Evolutionary conservation across 2,888 invertebrate species (phyloP), one percentile per base, ranked within the genome.

Genomic region (Xestia c-nigrum): DNA sequence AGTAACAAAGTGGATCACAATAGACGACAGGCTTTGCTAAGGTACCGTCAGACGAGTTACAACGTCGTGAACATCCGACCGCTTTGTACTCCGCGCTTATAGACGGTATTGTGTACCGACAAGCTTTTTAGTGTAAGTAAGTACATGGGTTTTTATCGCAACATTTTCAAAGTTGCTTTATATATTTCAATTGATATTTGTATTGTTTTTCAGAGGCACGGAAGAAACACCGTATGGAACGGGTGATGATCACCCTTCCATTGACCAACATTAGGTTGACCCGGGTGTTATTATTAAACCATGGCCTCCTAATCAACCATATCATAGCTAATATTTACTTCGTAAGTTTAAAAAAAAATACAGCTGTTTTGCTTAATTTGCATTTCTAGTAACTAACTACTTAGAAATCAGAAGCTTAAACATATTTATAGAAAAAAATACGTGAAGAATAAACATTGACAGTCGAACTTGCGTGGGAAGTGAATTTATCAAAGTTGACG

Each of bases 401-500:
- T 31, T 31, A 31, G 31, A 31, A 31, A 31, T 31, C 31, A 31
- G 31, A 31, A 31, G 31, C 31, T 31, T 3, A 31, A 31, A 31
- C 31, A 31, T 1, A 31, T 31, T 31, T 31, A 31, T 31, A 31
- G 31, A 31, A 31, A 31, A 1, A 31, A 31, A 31, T 2, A 16
- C 3, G 31, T 46, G 40, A 64, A 64, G 38, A 66, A 47, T 72
- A 74, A 78, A 77, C 63, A 85, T 31, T n/a, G 55, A 12, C 16
- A 38, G 50, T 19, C 69, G 5, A 63, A 80, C 85, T 88, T 78
- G 84, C 88, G 80, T 88, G 81, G 88, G 86, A 90, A 90, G 88
- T 83, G 38, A 52, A 86, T 87, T 89, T 87, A 85, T 80, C 77
- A 73, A 91, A 90, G 86, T 89, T 90, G 87, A 89, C 91, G 91